Evolutionary conservation across 2,797 vertebrate species (phyloP).

Genomic region (Arctocebus calabarensis): DNA sequence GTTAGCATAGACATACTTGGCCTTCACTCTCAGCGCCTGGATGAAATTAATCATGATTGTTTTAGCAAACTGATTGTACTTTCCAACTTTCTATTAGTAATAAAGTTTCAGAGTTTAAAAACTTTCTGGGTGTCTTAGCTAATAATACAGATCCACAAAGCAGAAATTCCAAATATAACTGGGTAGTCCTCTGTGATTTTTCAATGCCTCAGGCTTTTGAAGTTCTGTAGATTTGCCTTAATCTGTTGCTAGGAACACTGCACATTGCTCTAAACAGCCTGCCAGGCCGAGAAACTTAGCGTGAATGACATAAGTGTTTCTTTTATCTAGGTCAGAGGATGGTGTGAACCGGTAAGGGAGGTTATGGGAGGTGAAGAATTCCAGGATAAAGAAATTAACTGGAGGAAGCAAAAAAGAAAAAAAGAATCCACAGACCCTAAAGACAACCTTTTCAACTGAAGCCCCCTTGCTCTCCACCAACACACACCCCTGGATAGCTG

Average conservation of each 20-base stretch:
- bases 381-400: conserved; percentile 3
- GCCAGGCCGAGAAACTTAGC: conserved; percentile 55
- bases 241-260: conserved; percentile 67
- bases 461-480: not conserved
- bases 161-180: conserved; percentile 48
- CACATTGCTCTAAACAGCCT: conserved; percentile 50
- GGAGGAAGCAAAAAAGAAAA: not conserved
- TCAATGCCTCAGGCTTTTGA: conserved; percentile 53
- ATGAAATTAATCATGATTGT: not conserved
- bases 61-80: not conserved
- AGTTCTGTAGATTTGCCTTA: conserved; percentile 44
- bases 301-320: conserved; percentile 67
- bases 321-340: conserved; percentile 63
- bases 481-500: too few species aligned
- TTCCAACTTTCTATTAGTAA: conserved; percentile 63
- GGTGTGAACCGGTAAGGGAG: not conserved
- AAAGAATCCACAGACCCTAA: not conserved
- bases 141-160: conserved; percentile 55
- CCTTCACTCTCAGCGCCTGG: not conserved
- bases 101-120: conserved; percentile 44
- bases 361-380: conserved; percentile 6
- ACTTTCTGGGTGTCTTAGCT: conserved; percentile 30
- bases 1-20: not conserved
- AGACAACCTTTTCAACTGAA: not conserved
- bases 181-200: conserved; percentile 42